A percentile compares a stretch with the other conserved stretches of the same genome.
phyloP scores from a whole-genome alignment of 2,797 vertebrate genomes.

The Mycteria americana region DNA sequence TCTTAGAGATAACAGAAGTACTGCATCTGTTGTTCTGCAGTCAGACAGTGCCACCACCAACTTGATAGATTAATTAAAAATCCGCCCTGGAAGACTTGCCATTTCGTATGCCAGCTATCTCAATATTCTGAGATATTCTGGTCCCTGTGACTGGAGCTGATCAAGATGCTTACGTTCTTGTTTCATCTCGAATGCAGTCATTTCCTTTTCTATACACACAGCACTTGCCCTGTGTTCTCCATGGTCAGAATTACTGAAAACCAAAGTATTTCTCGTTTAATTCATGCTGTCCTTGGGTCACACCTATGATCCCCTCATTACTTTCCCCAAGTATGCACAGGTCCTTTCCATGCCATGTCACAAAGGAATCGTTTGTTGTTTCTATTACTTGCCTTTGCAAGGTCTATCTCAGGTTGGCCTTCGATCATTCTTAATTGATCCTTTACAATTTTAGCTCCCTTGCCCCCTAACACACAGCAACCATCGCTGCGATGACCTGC shows the following conservation, averaged over 20 bases:
- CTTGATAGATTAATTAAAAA: conserved; percentile 63
- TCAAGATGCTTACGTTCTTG: background rate
- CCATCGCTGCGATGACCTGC: background rate
- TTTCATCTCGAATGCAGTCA: background rate
- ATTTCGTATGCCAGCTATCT: conserved; percentile 32
- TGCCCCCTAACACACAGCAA: background rate
- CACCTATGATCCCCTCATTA: background rate
- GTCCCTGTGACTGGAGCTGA: conserved; percentile 15
- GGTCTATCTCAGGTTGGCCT: background rate
- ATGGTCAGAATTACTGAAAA: background rate
- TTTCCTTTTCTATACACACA: conserved; percentile 21
- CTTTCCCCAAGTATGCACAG: background rate
- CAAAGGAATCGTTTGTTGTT: background rate
- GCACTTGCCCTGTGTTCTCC: background rate
- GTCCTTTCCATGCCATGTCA: background rate
- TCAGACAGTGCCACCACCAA: conserved; percentile 63
- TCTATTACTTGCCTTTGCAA: background rate
- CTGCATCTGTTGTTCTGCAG: conserved; percentile 40
- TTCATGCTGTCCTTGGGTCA: background rate
- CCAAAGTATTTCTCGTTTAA: background rate
- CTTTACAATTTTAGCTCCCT: background rate
- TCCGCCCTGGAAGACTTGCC: conserved; percentile 18
- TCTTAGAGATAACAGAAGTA: conserved; percentile 25
- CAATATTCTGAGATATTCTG: conserved; percentile 56
- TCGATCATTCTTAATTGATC: background rate